These are phyloP conservation scores for Sandelia bainsii DNA, from an alignment of 2,797 vertebrate species.

Conservation along the genomic window DNA sequence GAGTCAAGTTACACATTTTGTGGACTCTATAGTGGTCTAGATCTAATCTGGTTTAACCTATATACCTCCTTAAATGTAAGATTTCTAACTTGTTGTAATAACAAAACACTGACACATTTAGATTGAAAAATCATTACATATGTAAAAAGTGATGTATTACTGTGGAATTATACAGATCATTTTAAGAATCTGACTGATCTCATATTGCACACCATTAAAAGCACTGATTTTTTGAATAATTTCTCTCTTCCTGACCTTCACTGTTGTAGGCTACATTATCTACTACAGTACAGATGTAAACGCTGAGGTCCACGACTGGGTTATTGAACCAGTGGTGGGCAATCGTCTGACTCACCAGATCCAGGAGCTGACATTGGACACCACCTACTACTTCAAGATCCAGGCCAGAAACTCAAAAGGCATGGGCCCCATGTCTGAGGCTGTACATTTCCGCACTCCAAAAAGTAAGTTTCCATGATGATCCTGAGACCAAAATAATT, in stretches of 20 bases:
- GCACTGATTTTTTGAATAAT: neutral
- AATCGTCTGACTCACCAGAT: conserved; percentile 98
- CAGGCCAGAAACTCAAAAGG: conserved; percentile 98
- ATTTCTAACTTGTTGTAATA: no score
- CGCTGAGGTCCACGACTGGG: conserved; percentile 98
- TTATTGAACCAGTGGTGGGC: conserved; percentile 96
- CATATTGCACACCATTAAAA: neutral
- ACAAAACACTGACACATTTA: neutral
- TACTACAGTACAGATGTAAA: conserved; percentile 98
- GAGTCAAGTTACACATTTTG: conserved; percentile 27
- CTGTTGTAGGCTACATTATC: conserved; percentile 93
- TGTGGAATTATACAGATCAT: no score
- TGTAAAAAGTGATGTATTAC: neutral
- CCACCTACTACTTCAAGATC: conserved; percentile 98
- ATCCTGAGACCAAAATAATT: neutral
- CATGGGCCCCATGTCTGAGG: conserved; percentile 98
- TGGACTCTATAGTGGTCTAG: no score
- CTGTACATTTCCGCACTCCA: conserved; percentile 96
- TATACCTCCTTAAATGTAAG: no score
- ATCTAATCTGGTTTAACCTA: no score
- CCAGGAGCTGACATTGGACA: conserved; percentile 97
- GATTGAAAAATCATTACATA: neutral
- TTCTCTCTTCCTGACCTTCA: neutral
- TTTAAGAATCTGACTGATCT: neutral
- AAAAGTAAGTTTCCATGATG: conserved; percentile 87